phyloP scores from a whole-genome alignment of 2,797 vertebrate species.

The Acrossocheilus wenchowensis region DNA sequence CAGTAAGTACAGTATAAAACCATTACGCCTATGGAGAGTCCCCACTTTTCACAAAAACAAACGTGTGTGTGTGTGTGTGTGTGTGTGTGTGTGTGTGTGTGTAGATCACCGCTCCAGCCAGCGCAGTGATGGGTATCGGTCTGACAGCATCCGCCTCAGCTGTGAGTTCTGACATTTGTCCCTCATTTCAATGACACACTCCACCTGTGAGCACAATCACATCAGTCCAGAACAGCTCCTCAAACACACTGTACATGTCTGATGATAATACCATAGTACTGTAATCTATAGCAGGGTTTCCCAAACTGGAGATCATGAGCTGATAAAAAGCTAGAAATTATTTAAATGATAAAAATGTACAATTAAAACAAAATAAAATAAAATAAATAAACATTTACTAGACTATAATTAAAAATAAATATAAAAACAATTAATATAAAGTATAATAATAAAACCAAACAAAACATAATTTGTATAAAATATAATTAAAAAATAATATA shows the following conservation, averaged over 20 bases:
- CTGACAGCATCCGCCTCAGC: conserved; percentile 79
- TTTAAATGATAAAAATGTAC: neutral
- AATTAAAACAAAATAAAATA: neutral
- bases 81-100: neutral
- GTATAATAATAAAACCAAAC: no score
- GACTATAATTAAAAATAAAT: neutral
- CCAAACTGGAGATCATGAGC: neutral
- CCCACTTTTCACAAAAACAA: no score
- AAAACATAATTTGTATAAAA: neutral
- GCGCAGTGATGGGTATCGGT: conserved; percentile 82
- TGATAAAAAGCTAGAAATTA: neutral
- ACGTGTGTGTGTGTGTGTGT: no score
- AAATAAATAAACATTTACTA: neutral
- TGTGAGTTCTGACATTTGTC: conserved; percentile 85
- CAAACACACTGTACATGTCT: neutral
- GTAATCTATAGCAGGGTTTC: no score
- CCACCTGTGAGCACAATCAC: conserved; percentile 78
- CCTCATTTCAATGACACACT: conserved; percentile 87
- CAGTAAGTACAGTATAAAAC: no score
- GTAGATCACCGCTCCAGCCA: conserved; percentile 84
- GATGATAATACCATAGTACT: neutral
- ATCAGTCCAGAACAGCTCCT: conserved; percentile 3
- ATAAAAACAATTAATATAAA: neutral
- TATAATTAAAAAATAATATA: no score
- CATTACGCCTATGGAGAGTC: no score